These are phyloP conservation scores for Microtus ochrogaster DNA, from an alignment of 2,113 vertebrate species.

Conservation along the genomic window DNA sequence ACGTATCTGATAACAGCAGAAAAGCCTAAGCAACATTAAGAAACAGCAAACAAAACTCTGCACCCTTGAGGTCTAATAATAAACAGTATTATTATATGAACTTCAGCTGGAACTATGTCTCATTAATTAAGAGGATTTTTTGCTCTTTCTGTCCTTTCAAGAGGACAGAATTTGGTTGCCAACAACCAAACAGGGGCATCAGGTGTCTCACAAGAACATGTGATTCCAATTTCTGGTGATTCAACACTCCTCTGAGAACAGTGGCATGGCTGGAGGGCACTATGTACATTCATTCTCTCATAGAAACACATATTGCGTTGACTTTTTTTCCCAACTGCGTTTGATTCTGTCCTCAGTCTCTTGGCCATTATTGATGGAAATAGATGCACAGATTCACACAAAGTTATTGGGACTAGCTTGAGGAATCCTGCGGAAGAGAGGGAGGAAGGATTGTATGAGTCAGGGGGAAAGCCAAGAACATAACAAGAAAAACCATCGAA, in stretches of 20 bases:
- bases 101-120: not conserved
- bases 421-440: too few relatives aligned
- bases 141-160: not conserved
- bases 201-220: not conserved
- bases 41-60: not conserved
- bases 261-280: not conserved
- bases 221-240: not conserved
- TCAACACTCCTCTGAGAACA: not conserved
- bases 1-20: not conserved
- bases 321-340: not conserved
- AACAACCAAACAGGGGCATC: accelerated
- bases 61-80: not conserved
- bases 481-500: not conserved
- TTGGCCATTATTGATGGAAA: too few relatives aligned
- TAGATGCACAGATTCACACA: too few relatives aligned
- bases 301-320: not conserved
- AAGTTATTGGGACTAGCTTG: too few relatives aligned
- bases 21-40: not conserved
- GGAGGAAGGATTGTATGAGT: too few relatives aligned
- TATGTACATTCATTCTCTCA: not conserved
- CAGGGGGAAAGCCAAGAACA: too few relatives aligned
- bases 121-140: not conserved
- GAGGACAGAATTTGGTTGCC: not conserved
- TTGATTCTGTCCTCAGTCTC: not conserved
- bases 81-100: not conserved